These are phyloP conservation scores for Brevimyrus niger DNA, from an alignment of 2,113 vertebrate species.

Conservation along the genomic window DNA sequence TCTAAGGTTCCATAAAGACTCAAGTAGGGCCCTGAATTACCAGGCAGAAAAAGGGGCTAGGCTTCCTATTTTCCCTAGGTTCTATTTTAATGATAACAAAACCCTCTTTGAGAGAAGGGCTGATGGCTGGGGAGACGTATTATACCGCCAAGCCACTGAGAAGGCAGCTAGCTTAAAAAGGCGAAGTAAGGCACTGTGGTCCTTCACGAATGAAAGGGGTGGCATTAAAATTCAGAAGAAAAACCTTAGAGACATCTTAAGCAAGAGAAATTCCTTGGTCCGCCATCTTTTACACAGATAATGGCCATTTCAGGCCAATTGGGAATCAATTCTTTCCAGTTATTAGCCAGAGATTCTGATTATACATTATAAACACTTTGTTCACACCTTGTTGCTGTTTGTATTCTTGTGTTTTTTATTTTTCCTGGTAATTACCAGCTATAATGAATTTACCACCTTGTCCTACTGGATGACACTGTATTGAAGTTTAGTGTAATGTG, in stretches of 20 bases:
- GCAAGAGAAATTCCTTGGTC: neutral
- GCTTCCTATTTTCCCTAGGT: constrained; percentile 20
- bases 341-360: neutral
- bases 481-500: neutral
- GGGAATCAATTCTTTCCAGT: neutral
- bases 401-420: neutral
- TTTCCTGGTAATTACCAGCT: neutral
- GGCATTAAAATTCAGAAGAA: constrained; percentile 26
- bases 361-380: neutral
- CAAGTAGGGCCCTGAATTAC: constrained; percentile 24
- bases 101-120: constrained; percentile 26
- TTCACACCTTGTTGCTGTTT: neutral
- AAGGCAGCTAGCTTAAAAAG: constrained; percentile 37
- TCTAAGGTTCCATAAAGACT: constrained; percentile 25
- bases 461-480: neutral
- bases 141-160: constrained; percentile 22
- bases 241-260: neutral
- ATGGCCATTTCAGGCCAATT: neutral
- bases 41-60: constrained; percentile 19
- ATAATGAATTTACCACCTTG: neutral
- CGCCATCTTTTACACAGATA: neutral
- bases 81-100: constrained; percentile 34
- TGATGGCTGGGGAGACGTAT: neutral
- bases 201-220: constrained; percentile 19
- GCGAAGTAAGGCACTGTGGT: constrained; percentile 12